Evolutionary conservation across 2,113 vertebrate species (phyloP).

Genomic region (Pituophis catenifer): DNA sequence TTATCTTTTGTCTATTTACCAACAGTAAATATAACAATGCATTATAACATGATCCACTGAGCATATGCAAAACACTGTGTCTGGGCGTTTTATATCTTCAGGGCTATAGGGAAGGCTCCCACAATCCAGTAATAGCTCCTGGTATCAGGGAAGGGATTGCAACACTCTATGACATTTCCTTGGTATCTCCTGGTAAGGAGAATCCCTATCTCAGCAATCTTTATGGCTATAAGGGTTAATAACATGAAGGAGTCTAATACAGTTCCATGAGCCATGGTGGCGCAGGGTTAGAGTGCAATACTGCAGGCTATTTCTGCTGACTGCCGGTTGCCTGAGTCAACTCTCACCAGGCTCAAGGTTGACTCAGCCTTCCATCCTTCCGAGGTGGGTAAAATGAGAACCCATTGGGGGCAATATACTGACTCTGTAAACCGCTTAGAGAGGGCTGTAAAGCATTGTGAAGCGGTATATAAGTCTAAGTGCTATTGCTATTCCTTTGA

Average conservation of each 20-base stretch:
- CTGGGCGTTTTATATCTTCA: background rate
- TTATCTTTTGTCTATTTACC: background rate
- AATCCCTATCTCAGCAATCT: background rate
- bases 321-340: too few species aligned
- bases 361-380: too few species aligned
- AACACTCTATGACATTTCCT: background rate
- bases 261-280: slow-evolving; percentile 10
- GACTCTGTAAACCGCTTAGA: too few species aligned
- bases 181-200: background rate
- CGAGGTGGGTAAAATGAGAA: too few species aligned
- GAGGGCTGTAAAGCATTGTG: too few species aligned
- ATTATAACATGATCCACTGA: background rate
- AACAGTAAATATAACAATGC: background rate
- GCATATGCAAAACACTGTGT: background rate
- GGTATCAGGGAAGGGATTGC: background rate
- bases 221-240: slow-evolving; percentile 4
- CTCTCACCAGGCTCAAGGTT: too few species aligned
- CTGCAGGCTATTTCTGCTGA: too few species aligned
- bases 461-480: too few species aligned
- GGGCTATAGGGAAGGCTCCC: background rate
- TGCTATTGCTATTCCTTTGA: too few species aligned
- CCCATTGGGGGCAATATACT: too few species aligned
- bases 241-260: background rate
- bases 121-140: background rate
- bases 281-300: too few species aligned